Conservation (phyloP, 2,888 invertebrate genomes). For the Erpobdella octoculata region DNA sequence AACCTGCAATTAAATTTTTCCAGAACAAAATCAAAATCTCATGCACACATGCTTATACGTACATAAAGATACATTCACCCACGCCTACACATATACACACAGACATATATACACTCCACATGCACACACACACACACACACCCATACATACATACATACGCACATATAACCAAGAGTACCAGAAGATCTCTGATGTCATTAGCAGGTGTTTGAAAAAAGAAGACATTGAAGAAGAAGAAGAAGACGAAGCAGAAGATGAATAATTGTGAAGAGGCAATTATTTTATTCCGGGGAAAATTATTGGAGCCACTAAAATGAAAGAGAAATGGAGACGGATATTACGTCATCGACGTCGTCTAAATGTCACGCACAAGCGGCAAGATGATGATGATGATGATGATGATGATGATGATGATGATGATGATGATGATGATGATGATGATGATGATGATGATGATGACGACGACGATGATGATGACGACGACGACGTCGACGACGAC, state of each 20-base stretch:
- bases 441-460: conserved; percentile 15
- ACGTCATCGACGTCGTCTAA: conserved; percentile 3
- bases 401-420: conserved; percentile 11
- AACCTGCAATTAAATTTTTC: too few relatives aligned
- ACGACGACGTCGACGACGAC: neutral
- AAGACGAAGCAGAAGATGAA: neutral
- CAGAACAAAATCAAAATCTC: too few relatives aligned
- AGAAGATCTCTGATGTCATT: too few relatives aligned
- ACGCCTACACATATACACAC: too few relatives aligned
- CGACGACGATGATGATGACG: conserved; percentile 3
- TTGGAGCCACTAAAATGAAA: conserved; percentile 2
- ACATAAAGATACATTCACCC: too few relatives aligned
- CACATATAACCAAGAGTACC: too few relatives aligned
- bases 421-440: conserved; percentile 3
- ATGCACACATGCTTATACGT: too few relatives aligned
- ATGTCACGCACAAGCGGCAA: neutral
- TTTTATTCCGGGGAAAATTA: too few relatives aligned
- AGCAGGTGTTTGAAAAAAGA: too few relatives aligned
- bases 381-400: neutral
- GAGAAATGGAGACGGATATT: neutral
- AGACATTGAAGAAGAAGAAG: conserved; percentile 5
- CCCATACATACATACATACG: too few relatives aligned
- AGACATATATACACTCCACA: too few relatives aligned
- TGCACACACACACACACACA: too few relatives aligned
- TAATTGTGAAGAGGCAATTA: neutral